Base-by-base conservation (phyloP, 2,888 invertebrate genomes). In the Linnaemya tessellans region DNA sequence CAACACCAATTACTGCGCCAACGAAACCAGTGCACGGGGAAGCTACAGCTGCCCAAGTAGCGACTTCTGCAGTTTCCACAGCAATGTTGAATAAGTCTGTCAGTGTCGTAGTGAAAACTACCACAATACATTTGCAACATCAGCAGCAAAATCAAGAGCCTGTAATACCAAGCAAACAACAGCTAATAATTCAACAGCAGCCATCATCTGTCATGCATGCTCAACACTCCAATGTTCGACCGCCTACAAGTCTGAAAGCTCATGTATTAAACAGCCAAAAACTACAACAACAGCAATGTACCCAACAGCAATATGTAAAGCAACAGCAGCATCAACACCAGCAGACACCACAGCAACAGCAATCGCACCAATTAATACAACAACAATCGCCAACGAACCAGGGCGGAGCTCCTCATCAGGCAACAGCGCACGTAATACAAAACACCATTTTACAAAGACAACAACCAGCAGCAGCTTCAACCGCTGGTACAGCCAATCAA, bases 241-340 rank as follows among this genome's bases (percentile, higher is more conserved):
- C 94, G 0, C 95, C 94, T 22, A 94, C 94, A 7, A 85, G 82
- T 30, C 90, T 95, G 3, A 95, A 95, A 88, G 95, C 95, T 1
- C 95, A 95, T 86, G 95, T 95, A 4, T 89, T 95, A 22, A 94
- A 94, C 73, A 93, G 94, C 43, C 94, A 94, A 86, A 91, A 92
- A 87, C 89, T 89, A 35, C 87, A 90, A 5, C 90, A 90, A 10
- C 80, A 41, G 86, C 89, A 88, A 75, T 80, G 25, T 18, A 49
- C 18, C 11, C 86, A 87, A 35, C 87, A 83, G 20, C 67, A 58
- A 22, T 78, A 78, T 78, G 7, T 15, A 2, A 46, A 46, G 11
- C 81, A 80, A 30, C 86, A 84, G 49, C 68, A 71, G 54, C 81
- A 22, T 7, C 80, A 77, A 30, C 84, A 84, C 51, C 78, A 86